A percentile compares a stretch with the other conserved stretches of the same genome.
phyloP scores from a whole-genome alignment of 37 sponge, comb jelly and placozoan species.

The Agelas oroides region DNA sequence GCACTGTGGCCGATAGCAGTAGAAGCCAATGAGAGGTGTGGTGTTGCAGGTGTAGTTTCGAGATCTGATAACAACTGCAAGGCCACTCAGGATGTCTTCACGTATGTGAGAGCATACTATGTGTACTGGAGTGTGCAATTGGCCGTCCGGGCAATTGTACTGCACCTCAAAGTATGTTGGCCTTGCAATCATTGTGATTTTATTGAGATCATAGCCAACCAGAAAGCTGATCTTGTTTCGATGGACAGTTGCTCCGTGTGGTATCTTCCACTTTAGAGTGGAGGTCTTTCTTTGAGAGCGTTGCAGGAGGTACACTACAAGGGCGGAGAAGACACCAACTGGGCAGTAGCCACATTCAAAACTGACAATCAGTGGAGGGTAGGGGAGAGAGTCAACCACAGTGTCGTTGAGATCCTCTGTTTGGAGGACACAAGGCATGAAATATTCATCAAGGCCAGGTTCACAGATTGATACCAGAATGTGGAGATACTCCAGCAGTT shows the following conservation, averaged over 20 bases:
- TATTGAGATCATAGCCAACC: not conserved
- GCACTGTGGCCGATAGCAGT: too few relatives aligned
- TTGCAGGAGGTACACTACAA: not conserved
- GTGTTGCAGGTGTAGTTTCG: too few relatives aligned
- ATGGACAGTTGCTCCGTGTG: not conserved
- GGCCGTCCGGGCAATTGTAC: too few relatives aligned
- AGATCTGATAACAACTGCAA: too few relatives aligned
- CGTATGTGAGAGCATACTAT: too few relatives aligned
- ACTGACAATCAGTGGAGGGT: not conserved
- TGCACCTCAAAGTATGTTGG: too few relatives aligned
- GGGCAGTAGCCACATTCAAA: slow-evolving; percentile 10
- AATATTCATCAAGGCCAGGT: not conserved
- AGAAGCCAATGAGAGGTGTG: too few relatives aligned
- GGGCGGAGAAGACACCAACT: not conserved
- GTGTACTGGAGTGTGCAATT: too few relatives aligned
- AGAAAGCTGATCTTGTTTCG: not conserved
- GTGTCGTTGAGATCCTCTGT: not conserved
- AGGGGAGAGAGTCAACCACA: not conserved
- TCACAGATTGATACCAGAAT: too few relatives aligned
- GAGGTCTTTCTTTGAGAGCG: not conserved
- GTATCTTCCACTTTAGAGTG: not conserved
- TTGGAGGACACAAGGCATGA: not conserved
- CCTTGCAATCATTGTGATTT: too few relatives aligned
- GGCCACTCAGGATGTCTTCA: too few relatives aligned
- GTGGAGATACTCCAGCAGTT: too few relatives aligned